These are phyloP conservation scores for Rhagonycha lutea DNA, from an alignment of 2,888 invertebrate genomes.

Conservation along the genomic window DNA sequence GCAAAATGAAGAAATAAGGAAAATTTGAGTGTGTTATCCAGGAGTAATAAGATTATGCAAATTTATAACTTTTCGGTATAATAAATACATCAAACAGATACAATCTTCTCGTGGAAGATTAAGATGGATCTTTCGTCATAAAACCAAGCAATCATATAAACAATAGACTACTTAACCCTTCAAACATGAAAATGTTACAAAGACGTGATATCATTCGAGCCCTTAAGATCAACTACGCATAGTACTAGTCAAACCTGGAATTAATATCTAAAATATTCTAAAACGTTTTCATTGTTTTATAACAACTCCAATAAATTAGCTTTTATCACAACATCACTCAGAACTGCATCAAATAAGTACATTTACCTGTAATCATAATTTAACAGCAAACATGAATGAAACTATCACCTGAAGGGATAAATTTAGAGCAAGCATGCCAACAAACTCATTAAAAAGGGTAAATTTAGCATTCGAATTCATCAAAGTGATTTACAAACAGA, in stretches of 20 bases:
- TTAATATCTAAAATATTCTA: background rate
- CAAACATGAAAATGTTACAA: background rate
- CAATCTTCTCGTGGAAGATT: background rate
- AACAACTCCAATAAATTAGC: background rate
- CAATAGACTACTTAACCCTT: background rate
- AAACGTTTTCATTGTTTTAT: background rate
- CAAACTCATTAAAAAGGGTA: conserved; percentile 17
- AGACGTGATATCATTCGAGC: conserved; percentile 11
- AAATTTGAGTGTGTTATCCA: background rate
- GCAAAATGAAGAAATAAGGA: background rate
- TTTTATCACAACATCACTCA: background rate
- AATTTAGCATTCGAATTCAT: conserved; percentile 17
- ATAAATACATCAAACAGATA: background rate
- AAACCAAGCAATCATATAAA: background rate
- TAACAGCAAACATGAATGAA: background rate
- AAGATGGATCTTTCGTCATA: background rate
- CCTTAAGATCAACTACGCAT: background rate
- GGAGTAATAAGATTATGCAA: background rate
- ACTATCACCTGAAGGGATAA: conserved; percentile 1
- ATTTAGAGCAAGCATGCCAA: conserved; percentile 12
- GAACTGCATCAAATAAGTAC: background rate
- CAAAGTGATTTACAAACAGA: conserved; percentile 10
- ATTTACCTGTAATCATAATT: background rate
- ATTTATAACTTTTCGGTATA: background rate
- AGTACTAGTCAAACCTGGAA: background rate